Evolutionary conservation across 1,140 invertebrate species (phyloP).

Genomic region (Pseudomyrmex cubaensis): DNA sequence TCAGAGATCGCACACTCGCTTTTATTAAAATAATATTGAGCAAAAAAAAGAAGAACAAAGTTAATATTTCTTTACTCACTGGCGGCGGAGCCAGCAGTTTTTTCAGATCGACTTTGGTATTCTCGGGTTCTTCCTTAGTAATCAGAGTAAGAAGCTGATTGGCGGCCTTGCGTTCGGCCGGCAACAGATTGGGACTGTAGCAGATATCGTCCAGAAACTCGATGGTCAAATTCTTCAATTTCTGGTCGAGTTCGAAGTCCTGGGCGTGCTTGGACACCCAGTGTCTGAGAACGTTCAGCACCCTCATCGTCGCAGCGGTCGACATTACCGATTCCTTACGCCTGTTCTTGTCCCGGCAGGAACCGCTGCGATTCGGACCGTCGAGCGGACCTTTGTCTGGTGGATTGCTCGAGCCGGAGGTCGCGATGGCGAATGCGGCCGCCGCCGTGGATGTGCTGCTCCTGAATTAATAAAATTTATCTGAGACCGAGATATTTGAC

Average conservation of each 20-base stretch:
- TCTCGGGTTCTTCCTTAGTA: conserved; percentile 89
- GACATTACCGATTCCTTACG: conserved; percentile 95
- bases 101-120: conserved; percentile 89
- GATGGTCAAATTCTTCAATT: conserved; percentile 91
- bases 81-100: conserved; percentile 90
- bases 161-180: conserved; percentile 96
- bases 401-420: conserved; percentile 94
- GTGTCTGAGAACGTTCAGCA: conserved; percentile 93
- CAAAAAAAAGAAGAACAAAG: neutral
- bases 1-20: neutral
- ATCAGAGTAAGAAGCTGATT: conserved; percentile 92
- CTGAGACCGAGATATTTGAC: neutral
- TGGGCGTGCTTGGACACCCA: conserved; percentile 90
- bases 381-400: conserved; percentile 85
- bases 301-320: conserved; percentile 96
- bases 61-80: conserved; percentile 84
- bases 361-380: conserved; percentile 76
- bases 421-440: conserved; percentile 96
- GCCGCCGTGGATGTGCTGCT: conserved; percentile 96
- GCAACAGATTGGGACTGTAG: conserved; percentile 93
- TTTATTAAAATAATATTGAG: neutral
- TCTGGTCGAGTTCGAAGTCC: conserved; percentile 93
- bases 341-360: conserved; percentile 82
- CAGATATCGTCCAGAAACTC: conserved; percentile 96
- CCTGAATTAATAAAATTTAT: conserved; percentile 83